Evolutionary conservation across 2,113 vertebrate species (phyloP).

Genomic region (Lagopus muta): DNA sequence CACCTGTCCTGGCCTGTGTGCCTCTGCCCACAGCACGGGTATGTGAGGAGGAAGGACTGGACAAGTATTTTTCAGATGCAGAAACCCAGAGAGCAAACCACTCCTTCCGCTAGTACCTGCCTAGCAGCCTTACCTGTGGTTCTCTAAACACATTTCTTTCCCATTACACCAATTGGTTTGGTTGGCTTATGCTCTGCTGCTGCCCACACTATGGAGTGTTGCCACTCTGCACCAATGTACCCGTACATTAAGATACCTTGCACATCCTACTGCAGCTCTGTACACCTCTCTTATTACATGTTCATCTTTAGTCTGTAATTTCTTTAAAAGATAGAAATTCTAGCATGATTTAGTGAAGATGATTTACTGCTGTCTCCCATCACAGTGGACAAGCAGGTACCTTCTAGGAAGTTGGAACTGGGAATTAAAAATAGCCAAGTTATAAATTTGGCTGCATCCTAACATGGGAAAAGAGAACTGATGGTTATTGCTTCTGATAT

Average conservation of each 20-base stretch:
- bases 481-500: background rate
- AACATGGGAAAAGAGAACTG: background rate
- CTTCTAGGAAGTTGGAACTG: background rate
- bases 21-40: no score
- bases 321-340: background rate
- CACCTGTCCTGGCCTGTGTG: no score
- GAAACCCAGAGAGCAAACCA: background rate
- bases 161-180: no score
- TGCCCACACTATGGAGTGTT: background rate
- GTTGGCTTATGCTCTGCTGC: background rate
- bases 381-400: background rate
- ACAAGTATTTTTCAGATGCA: background rate
- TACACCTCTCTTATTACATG: background rate
- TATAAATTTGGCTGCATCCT: background rate
- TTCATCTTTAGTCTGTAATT: background rate
- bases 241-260: background rate
- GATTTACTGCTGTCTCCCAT: background rate
- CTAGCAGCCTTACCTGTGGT: background rate
- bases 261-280: rapidly evolving
- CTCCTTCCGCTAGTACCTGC: background rate
- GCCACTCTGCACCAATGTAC: background rate
- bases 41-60: background rate
- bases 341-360: background rate
- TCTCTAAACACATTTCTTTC: background rate
- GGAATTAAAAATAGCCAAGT: background rate